Conservation (phyloP, 2,113 vertebrate genomes). For the Pteruthius melanotis region DNA sequence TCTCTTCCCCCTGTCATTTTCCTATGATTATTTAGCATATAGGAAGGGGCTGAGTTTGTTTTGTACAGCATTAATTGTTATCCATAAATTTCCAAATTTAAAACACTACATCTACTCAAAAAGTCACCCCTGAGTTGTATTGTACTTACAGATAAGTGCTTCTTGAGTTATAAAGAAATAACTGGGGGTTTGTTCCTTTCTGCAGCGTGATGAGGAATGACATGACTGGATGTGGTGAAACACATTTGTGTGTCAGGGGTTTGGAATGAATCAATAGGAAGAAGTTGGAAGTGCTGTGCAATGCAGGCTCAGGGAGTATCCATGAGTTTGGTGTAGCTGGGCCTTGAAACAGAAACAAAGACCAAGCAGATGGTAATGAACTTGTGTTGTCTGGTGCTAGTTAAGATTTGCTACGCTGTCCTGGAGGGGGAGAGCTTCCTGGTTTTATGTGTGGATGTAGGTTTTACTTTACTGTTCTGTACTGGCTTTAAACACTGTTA, state of each 20-base stretch:
- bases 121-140: neutral
- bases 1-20: neutral
- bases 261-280: neutral
- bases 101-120: neutral
- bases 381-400: neutral
- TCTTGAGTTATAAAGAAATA: neutral
- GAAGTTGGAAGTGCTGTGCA: neutral
- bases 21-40: neutral
- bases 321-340: neutral
- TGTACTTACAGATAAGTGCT: neutral
- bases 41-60: neutral
- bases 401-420: neutral
- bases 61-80: neutral
- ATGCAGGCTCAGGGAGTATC: neutral
- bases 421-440: neutral
- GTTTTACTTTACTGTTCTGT: neutral
- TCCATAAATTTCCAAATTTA: neutral
- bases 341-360: neutral
- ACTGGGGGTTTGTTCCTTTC: neutral
- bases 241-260: neutral
- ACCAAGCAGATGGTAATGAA: neutral
- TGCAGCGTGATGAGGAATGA: neutral
- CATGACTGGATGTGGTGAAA: neutral
- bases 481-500: neutral
- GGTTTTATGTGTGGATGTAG: neutral